Base-by-base conservation (phyloP, 2,797 vertebrate genomes). In the Botia almorhae region DNA sequence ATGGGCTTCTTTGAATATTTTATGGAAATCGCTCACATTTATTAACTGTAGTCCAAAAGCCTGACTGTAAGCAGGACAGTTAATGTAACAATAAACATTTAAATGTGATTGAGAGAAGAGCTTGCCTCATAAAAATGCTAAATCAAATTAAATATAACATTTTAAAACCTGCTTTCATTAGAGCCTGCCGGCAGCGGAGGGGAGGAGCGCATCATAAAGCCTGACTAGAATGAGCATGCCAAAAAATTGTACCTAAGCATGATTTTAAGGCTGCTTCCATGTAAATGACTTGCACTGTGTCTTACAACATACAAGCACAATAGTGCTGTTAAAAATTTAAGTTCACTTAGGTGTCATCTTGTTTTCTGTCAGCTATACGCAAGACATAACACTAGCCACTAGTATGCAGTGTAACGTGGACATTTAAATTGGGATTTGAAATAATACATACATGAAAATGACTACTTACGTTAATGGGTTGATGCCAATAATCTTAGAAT, bases 1-100 rank as follows among this genome's bases (percentile, higher is more conserved):
- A 93, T 88, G 87, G 89, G 87, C 88, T 92, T 89, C 85, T 92
- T 91, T 94, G 93, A 95, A 95, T 95, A 95, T 94, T 95, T 96
- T 93, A 93, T 94, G 93, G 90, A 95, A 95, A 95, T 95, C 69
- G 68, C 74, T 87, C 46, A 76, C 91, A 94, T 93, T 94, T 94
- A 93, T 92, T 93, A 94, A 90, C 88, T 78, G 65, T 86, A 89
- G 89, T 89, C 89, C 83, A 80, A 85, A 89, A 80, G 81, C 91
- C 70, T 76, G 72, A 87, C 89, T 81, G 76, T 92, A 92, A 93
- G 90, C 87, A 88, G 91, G 87, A 90, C 92, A 93, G 89, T 88
- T 87, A 90, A 91, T 88, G 74, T 58, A 86, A 91, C 90, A 90
- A 92, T 88, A 92, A 94, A 93, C 90, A 94, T 93, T 91, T 89